phyloP scores from a whole-genome alignment of 1,140 invertebrate species.

The Pseudomyrmex gracilis region DNA sequence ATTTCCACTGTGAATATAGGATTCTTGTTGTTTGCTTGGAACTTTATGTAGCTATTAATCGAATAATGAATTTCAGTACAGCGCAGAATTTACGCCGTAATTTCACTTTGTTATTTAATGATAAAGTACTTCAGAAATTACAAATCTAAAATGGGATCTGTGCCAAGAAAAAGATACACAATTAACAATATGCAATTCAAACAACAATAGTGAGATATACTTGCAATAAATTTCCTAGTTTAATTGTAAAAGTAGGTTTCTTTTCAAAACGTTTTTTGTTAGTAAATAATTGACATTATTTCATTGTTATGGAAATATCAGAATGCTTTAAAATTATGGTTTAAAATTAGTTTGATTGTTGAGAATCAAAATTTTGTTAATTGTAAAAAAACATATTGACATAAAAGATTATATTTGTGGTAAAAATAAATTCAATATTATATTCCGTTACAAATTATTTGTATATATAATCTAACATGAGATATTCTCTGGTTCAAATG shows the following conservation, averaged over 20 bases:
- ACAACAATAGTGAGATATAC: background rate
- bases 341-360: too few species aligned
- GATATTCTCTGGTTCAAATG: too few species aligned
- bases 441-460: too few species aligned
- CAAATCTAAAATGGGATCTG: conserved; percentile 8
- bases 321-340: too few species aligned
- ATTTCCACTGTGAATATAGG: background rate
- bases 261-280: background rate
- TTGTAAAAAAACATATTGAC: too few species aligned
- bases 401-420: too few species aligned
- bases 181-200: background rate
- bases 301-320: too few species aligned
- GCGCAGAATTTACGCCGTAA: conserved; percentile 14
- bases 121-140: conserved; percentile 12
- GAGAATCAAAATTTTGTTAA: too few species aligned
- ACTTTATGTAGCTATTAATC: background rate
- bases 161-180: background rate
- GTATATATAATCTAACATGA: too few species aligned
- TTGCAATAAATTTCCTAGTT: background rate
- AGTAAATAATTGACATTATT: too few species aligned
- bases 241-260: background rate
- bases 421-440: too few species aligned
- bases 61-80: conserved; percentile 21
- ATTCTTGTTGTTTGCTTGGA: background rate
- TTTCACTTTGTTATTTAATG: conserved; percentile 13